Conservation (phyloP, 2,797 vertebrate species). For the Lepilemur ruficaudatus region DNA sequence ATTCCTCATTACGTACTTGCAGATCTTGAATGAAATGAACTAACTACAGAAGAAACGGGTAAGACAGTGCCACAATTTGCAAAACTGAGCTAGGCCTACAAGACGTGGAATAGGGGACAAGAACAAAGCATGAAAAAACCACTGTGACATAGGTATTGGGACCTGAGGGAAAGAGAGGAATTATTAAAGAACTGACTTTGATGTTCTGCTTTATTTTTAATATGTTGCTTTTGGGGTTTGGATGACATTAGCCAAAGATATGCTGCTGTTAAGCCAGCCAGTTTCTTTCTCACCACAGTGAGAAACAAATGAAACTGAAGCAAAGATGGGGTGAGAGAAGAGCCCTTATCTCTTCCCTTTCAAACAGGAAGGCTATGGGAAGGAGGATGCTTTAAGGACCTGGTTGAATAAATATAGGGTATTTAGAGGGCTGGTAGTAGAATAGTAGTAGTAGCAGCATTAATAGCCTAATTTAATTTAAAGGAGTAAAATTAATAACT, state of each 20-base stretch:
- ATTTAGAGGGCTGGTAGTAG: background rate
- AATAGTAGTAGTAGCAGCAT: background rate
- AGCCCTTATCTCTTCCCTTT: background rate
- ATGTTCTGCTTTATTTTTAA: slow-evolving; percentile 12
- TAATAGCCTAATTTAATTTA: slow-evolving; percentile 10
- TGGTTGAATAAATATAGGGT: background rate
- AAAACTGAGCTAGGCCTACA: background rate
- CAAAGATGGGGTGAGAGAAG: background rate
- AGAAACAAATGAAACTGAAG: slow-evolving; percentile 22
- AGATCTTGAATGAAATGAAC: slow-evolving; percentile 7
- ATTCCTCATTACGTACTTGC: background rate
- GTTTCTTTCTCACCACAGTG: background rate
- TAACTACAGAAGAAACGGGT: background rate
- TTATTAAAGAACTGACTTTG: background rate
- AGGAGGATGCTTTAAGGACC: background rate
- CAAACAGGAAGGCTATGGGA: background rate
- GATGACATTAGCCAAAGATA: background rate
- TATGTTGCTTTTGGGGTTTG: background rate
- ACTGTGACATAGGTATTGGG: background rate
- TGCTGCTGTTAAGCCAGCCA: background rate
- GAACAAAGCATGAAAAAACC: background rate
- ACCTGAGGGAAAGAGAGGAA: background rate
- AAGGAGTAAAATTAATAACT: slow-evolving; percentile 18
- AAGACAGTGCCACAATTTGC: background rate
- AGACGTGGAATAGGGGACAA: background rate